A percentile compares a stretch with the other conserved stretches of the same genome.
phyloP scores from a whole-genome alignment of 23 tunicate genomes.

The Aplidium turbinatum region DNA sequence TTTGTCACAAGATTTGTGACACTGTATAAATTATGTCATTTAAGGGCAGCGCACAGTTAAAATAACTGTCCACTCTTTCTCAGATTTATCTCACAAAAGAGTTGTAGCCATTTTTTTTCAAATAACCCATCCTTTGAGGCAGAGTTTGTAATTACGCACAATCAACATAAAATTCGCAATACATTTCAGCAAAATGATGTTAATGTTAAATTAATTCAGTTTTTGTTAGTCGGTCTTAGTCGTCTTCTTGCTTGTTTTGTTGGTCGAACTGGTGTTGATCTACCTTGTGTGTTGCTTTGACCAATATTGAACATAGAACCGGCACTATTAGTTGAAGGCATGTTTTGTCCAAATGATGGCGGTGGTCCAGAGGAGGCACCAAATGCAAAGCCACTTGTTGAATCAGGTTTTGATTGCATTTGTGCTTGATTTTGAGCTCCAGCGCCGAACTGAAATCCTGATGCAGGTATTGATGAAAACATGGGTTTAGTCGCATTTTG shows the following conservation, averaged over 20 bases:
- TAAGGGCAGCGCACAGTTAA: too few relatives aligned
- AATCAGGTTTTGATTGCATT: slow-evolving; percentile 35
- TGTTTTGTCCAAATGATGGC: neutral
- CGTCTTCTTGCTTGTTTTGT: slow-evolving; percentile 18
- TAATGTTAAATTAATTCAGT: neutral
- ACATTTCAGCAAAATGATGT: too few relatives aligned
- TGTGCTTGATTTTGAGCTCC: neutral
- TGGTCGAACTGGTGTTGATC: slow-evolving; percentile 16
- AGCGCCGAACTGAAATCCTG: slow-evolving; percentile 20
- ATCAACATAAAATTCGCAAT: too few relatives aligned
- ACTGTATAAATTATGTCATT: too few relatives aligned
- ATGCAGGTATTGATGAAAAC: neutral
- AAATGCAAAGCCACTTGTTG: slow-evolving; percentile 29
- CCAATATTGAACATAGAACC: slow-evolving; percentile 31
- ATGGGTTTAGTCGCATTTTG: neutral
- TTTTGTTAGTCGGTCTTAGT: too few relatives aligned
- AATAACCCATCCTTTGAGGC: too few relatives aligned
- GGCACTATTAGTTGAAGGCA: slow-evolving; percentile 3
- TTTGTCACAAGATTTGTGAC: too few relatives aligned
- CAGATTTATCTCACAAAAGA: too few relatives aligned
- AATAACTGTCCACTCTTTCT: too few relatives aligned
- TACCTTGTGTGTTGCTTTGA: slow-evolving; percentile 6
- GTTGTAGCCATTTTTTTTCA: too few relatives aligned
- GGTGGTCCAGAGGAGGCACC: slow-evolving; percentile 1
- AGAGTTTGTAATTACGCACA: too few relatives aligned